A percentile compares a stretch with the other conserved stretches of the same genome.
Evolutionary conservation across 2,888 invertebrate species (phyloP).

Genomic region (Polietes domitor): DNA sequence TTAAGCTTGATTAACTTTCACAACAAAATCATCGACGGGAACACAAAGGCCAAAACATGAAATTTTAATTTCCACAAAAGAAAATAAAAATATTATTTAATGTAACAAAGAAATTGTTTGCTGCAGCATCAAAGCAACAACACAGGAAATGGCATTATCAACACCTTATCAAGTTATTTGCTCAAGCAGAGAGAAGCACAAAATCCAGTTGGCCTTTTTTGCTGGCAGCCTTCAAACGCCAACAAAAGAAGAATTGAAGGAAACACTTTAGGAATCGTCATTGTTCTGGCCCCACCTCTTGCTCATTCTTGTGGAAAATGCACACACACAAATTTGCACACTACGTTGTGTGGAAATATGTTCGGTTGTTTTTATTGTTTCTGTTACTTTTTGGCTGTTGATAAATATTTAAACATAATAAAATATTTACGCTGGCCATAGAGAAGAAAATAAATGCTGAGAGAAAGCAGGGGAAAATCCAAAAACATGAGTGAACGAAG

Average conservation of each 20-base stretch:
- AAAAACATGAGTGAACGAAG: neutral
- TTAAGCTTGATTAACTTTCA: no score
- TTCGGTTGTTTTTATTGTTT: slow-evolving; percentile 17
- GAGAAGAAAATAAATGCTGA: neutral
- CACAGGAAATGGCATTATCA: neutral
- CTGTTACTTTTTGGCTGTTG: slow-evolving; percentile 33
- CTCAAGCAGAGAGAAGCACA: neutral
- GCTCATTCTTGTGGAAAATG: neutral
- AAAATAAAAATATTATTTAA: no score
- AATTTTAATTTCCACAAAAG: no score
- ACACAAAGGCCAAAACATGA: no score
- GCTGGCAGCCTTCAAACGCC: neutral
- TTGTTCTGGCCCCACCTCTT: neutral
- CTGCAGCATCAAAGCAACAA: no score
- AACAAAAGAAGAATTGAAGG: neutral
- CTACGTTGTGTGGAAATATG: neutral
- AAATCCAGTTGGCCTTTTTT: neutral
- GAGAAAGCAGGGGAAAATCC: slow-evolving; percentile 12
- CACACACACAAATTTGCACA: neutral
- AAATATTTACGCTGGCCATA: slow-evolving; percentile 54
- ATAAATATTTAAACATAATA: slow-evolving; percentile 60
- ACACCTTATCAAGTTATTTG: slow-evolving; percentile 49
- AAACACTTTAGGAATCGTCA: neutral
- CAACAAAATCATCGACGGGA: no score
- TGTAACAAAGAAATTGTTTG: no score